These are phyloP conservation scores for Drosophila pachea DNA, from an alignment of 1,140 invertebrate genomes.

Conservation along the genomic window DNA sequence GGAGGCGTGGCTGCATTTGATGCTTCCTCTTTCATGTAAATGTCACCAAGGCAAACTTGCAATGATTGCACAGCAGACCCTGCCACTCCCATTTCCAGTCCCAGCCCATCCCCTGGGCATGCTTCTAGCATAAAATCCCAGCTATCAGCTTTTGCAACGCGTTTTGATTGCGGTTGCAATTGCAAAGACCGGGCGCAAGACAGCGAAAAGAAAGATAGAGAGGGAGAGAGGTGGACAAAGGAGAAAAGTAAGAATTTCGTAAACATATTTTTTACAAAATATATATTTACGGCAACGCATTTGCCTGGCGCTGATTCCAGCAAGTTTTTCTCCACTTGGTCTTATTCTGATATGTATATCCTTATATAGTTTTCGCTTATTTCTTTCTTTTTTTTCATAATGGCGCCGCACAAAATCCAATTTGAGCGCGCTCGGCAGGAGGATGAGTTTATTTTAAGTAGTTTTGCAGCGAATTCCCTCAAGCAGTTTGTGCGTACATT, in stretches of 20 bases:
- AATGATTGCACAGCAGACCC: constrained; percentile 35
- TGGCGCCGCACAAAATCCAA: constrained; percentile 54
- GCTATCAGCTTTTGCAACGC: constrained; percentile 19
- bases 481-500: constrained; percentile 54
- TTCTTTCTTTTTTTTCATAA: not conserved
- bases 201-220: not conserved
- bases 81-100: too few relatives aligned
- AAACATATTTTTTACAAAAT: constrained; percentile 69
- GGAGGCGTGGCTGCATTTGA: constrained; percentile 58
- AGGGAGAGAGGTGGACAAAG: not conserved
- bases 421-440: constrained; percentile 44
- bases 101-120: not conserved
- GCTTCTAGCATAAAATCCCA: constrained; percentile 19
- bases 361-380: too few relatives aligned
- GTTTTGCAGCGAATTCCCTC: constrained; percentile 62
- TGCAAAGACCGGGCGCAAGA: constrained; percentile 19
- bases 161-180: constrained; percentile 67
- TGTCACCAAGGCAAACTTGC: constrained; percentile 57
- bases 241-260: constrained; percentile 41
- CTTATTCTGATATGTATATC: constrained; percentile 7
- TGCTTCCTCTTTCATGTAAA: constrained; percentile 73
- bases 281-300: constrained; percentile 23
- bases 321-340: constrained; percentile 14
- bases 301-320: constrained; percentile 11
- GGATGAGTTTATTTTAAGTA: constrained; percentile 73